phyloP scores from a whole-genome alignment of 2,797 vertebrate species.

The Dermochelys coriacea region DNA sequence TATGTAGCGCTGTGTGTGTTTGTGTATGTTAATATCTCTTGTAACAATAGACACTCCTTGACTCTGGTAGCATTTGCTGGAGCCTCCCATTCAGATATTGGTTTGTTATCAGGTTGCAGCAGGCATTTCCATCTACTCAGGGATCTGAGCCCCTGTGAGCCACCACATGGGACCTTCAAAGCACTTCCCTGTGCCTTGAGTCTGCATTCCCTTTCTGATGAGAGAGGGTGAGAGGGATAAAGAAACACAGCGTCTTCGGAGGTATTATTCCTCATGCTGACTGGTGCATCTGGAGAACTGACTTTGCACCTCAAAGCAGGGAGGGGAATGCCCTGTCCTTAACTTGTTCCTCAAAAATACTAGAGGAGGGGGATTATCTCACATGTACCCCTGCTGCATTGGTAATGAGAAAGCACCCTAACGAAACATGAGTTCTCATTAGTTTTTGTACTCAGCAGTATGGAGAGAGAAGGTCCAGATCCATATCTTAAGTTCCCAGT shows the following conservation, averaged over 20 bases:
- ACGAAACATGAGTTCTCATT: not conserved
- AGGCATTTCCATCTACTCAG: constrained; percentile 67
- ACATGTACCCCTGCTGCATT: not conserved
- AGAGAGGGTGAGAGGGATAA: constrained; percentile 32
- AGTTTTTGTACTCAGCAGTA: not conserved
- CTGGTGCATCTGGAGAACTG: not conserved
- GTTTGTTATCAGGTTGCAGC: constrained; percentile 66
- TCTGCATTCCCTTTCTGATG: not conserved
- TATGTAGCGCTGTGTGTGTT: not conserved
- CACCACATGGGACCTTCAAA: constrained; percentile 41
- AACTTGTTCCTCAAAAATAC: not conserved
- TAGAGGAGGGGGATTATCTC: not conserved
- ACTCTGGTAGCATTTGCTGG: constrained; percentile 19
- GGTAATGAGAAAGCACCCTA: not conserved
- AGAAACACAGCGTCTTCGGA: not conserved
- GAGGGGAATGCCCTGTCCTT: not conserved
- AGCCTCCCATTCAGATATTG: constrained; percentile 51
- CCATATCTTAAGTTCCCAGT: not conserved
- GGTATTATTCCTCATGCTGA: not conserved
- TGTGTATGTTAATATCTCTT: constrained; percentile 40
- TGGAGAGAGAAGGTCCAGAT: not conserved
- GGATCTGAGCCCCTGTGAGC: constrained; percentile 58
- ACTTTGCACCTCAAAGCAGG: not conserved
- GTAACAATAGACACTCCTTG: constrained; percentile 41
- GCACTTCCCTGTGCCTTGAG: constrained; percentile 18